A percentile compares a stretch with the other conserved stretches of the same genome.
These are phyloP conservation scores for Brachionus calyciflorus DNA, from an alignment of 1,140 invertebrate species.

Conservation along the genomic window DNA sequence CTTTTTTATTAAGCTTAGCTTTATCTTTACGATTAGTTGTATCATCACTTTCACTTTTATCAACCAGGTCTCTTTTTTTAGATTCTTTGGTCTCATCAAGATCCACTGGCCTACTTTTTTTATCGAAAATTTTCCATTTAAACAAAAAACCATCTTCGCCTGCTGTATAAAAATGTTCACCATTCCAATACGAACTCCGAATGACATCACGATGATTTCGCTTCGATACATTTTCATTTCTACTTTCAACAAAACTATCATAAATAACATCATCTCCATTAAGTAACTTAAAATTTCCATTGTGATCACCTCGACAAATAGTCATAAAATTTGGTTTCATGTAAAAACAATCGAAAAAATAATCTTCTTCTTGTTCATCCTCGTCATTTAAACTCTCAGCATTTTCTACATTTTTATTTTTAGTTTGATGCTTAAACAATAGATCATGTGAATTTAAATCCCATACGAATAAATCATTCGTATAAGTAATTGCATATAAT, in stretches of 20 bases:
- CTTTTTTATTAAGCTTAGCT: not conserved
- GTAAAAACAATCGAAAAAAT: constrained; percentile 31
- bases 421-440: not conserved
- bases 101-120: not conserved
- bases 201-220: constrained; percentile 8
- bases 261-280: not conserved
- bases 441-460: constrained; percentile 42
- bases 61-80: not conserved
- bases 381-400: not conserved
- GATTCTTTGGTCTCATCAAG: not conserved
- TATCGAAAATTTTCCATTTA: constrained; percentile 37
- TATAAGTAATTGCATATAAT: constrained; percentile 22
- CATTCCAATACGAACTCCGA: constrained; percentile 10
- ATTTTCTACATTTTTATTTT: not conserved
- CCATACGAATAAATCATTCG: constrained; percentile 42
- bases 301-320: constrained; percentile 1
- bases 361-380: constrained; percentile 5
- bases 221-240: not conserved
- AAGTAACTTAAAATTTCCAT: constrained; percentile 1
- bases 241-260: not conserved
- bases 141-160: constrained; percentile 41
- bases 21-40: not conserved
- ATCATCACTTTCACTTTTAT: not conserved
- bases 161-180: constrained; percentile 2
- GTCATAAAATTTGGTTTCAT: not conserved